Base-by-base conservation (phyloP, 2,113 vertebrate genomes). In the Ariopsis seemanni region DNA sequence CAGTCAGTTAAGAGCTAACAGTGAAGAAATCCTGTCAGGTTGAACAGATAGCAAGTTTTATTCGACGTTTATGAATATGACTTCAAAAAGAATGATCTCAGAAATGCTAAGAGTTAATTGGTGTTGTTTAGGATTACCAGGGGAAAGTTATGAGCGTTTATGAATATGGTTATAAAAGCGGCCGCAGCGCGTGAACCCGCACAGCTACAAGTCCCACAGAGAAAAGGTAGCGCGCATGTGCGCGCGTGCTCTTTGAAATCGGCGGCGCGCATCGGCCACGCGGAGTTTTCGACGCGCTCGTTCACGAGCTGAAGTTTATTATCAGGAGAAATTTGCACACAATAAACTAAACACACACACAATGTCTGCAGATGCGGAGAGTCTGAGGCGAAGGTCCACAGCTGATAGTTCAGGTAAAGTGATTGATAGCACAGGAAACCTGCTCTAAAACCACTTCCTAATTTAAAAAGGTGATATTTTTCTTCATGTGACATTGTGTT, bases 291-390 rank as follows among this genome's bases (percentile, higher is more conserved):
- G 55, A 4, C 55, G n/a, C 57, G 79, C 79, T 42, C 57, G 17
- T 42, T 62, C 77, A 58, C 7, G 52, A 57, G n/a, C 7, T 27
- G 63, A 62, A 30, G 50, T 72, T n/a, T 20, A 2, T 58, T 58
- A 60, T 57, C 30, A 42, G 20, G 10, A 22, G 0, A 12, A 42
- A 9, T 22, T 0, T 14, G 42, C 25, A 5, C 52, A 7, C 75
- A 1, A 8, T 17, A 27, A 4, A 30, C 22, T 30, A 0, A 27
- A 14, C 42, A 58, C 17, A 75, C 65, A 60, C 77, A 86, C 25
- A 4, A 89, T 91, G 91, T 90, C 92, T 53, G 18, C 65, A 55
- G 92, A 92, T 79, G 83, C 83, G 27, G 90, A 90, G 25, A 83
- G 53, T 18, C 77, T 89, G 20, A 88, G 92, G 17, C 63, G 92